Percentiles rank a stretch among this genome's conserved stretches.
phyloP scores from a whole-genome alignment of 2,888 invertebrate species.

The Scrobipalpa costella region DNA sequence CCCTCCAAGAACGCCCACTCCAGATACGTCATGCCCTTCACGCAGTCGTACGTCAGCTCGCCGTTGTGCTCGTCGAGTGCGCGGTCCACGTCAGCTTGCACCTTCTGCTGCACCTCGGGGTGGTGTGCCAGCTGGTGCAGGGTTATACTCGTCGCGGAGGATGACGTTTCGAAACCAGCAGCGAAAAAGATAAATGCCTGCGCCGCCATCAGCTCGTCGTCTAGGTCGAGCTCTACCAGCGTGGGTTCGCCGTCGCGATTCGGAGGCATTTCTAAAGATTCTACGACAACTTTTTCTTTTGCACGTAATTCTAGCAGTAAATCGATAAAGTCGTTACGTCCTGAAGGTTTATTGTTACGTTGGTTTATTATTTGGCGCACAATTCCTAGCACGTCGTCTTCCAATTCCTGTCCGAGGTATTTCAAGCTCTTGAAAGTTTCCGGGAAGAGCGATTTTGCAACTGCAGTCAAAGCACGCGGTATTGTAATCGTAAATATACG shows the following conservation, averaged over 20 bases:
- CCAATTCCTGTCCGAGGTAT: constrained; percentile 8
- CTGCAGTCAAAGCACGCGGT: constrained; percentile 12
- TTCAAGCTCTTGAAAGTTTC: constrained; percentile 14
- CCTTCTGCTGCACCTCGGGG: constrained; percentile 27
- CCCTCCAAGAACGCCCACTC: constrained; percentile 19
- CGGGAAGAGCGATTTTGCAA: constrained; percentile 21
- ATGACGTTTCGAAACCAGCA: constrained; percentile 49
- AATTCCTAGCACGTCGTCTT: constrained; percentile 22
- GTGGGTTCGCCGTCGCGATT: not conserved
- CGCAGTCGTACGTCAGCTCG: constrained; percentile 26
- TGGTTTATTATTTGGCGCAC: constrained; percentile 30
- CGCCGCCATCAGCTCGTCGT: constrained; percentile 18
- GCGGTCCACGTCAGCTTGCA: constrained; percentile 27
- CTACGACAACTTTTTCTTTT: not conserved
- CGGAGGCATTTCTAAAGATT: constrained; percentile 5
- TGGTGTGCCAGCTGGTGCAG: constrained; percentile 38
- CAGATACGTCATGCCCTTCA: constrained; percentile 28
- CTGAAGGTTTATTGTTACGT: constrained; percentile 37
- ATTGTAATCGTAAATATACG: constrained; percentile 31
- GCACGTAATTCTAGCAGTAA: constrained; percentile 24
- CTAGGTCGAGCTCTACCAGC: not conserved
- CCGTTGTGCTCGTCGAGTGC: constrained; percentile 21
- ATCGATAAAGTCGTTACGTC: constrained; percentile 42
- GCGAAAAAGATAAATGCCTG: constrained; percentile 32
- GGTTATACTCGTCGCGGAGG: constrained; percentile 41